phyloP scores from a whole-genome alignment of 2,888 invertebrate species.

The Notocelia uddmanniana region DNA sequence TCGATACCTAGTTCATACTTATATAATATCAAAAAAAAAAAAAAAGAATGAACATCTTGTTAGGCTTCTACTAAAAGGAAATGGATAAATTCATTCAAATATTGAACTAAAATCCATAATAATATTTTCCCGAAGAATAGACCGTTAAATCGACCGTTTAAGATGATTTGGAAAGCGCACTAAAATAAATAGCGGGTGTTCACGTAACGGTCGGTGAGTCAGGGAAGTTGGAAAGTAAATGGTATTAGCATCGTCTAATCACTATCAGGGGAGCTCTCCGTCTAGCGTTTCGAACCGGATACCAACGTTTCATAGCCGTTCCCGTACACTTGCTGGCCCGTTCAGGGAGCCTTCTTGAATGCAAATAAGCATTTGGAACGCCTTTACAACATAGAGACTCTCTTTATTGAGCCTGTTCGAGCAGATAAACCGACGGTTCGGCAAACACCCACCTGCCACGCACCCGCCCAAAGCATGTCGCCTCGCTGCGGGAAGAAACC shows the following conservation, averaged over 20 bases:
- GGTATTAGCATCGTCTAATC: conserved; percentile 85
- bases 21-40: conserved; percentile 8
- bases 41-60: not conserved
- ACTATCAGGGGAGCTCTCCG: conserved; percentile 80
- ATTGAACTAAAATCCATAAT: conserved; percentile 3
- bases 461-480: conserved; percentile 56
- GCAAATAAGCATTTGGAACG: conserved; percentile 84
- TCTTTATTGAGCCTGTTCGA: conserved; percentile 80
- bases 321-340: conserved; percentile 78
- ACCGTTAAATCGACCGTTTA: conserved; percentile 63
- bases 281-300: conserved; percentile 69
- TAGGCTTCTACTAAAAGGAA: not conserved
- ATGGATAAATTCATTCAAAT: not conserved
- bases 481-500: conserved; percentile 32
- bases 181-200: conserved; percentile 78
- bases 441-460: conserved; percentile 66
- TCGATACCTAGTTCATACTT: not conserved
- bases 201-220: conserved; percentile 79
- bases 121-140: conserved; percentile 48
- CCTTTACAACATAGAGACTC: conserved; percentile 80
- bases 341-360: conserved; percentile 80
- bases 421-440: conserved; percentile 71
- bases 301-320: conserved; percentile 67
- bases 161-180: conserved; percentile 75
- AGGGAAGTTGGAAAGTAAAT: conserved; percentile 83